A percentile compares a stretch with the other conserved stretches of the same genome.
Conservation (phyloP, 2,113 vertebrate genomes). For the Oreochromis spilurus region DNA sequence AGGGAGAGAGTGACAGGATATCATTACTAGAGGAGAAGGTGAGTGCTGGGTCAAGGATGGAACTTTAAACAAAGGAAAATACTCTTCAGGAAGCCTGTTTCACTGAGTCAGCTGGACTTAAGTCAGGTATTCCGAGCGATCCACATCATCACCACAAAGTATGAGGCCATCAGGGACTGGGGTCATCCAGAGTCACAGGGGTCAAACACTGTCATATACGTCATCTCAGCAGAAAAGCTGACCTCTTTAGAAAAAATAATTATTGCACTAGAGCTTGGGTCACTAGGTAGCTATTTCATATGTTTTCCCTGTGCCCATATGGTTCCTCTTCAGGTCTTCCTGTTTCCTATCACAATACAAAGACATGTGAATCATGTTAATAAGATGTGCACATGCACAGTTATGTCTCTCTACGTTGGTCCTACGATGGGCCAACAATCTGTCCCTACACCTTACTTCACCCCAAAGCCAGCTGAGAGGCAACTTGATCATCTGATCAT, state of each 20-base stretch:
- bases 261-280: background rate
- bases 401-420: background rate
- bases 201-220: background rate
- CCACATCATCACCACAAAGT: background rate
- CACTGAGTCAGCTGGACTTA: background rate
- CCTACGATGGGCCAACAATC: background rate
- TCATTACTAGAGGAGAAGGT: background rate
- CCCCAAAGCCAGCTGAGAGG: background rate
- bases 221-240: background rate
- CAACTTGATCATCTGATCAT: background rate
- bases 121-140: background rate
- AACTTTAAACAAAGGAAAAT: slow-evolving; percentile 25
- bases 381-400: background rate
- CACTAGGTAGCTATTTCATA: background rate
- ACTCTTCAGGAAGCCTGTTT: slow-evolving; percentile 15
- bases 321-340: background rate
- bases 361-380: background rate
- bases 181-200: background rate
- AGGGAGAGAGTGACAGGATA: background rate
- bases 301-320: background rate
- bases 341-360: background rate
- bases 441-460: background rate
- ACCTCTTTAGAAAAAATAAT: background rate
- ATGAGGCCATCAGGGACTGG: background rate
- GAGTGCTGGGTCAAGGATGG: slow-evolving; percentile 3